These are phyloP conservation scores for Ctenochaetus hawaiiensis DNA, from an alignment of 2,797 vertebrate species.

Conservation along the genomic window DNA sequence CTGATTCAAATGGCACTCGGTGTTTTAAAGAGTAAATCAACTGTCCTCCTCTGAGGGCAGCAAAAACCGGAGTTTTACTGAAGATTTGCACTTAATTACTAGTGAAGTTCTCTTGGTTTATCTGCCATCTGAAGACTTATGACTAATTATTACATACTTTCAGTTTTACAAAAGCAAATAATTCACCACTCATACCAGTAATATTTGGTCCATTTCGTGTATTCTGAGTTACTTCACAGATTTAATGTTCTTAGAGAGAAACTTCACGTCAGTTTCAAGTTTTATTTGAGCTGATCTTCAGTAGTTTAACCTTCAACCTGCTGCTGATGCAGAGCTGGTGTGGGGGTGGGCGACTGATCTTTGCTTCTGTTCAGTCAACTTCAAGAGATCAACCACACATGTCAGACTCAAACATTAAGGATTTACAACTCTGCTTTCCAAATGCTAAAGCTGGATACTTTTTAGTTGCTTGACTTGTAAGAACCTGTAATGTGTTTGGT, in stretches of 20 bases:
- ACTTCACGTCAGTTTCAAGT: background rate
- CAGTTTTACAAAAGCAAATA: no score
- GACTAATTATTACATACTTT: no score
- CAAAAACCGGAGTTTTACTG: background rate
- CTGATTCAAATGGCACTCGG: background rate
- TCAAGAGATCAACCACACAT: background rate
- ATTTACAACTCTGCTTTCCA: background rate
- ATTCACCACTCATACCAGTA: background rate
- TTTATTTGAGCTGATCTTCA: background rate
- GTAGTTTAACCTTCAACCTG: background rate
- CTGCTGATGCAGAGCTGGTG: background rate
- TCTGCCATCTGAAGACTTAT: no score
- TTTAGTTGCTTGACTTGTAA: background rate
- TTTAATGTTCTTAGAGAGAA: background rate
- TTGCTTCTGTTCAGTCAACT: background rate
- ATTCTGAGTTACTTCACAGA: background rate
- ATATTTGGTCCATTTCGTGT: background rate
- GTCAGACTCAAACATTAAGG: background rate
- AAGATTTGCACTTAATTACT: no score
- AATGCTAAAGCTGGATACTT: background rate
- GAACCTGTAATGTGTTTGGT: background rate
- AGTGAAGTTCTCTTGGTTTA: no score
- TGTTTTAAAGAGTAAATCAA: constrained; percentile 65
- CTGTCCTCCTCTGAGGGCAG: background rate
- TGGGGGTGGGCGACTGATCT: background rate